Evolutionary conservation across 2,797 vertebrate genomes (phyloP).

Genomic region (Decapterus maruadsi): DNA sequence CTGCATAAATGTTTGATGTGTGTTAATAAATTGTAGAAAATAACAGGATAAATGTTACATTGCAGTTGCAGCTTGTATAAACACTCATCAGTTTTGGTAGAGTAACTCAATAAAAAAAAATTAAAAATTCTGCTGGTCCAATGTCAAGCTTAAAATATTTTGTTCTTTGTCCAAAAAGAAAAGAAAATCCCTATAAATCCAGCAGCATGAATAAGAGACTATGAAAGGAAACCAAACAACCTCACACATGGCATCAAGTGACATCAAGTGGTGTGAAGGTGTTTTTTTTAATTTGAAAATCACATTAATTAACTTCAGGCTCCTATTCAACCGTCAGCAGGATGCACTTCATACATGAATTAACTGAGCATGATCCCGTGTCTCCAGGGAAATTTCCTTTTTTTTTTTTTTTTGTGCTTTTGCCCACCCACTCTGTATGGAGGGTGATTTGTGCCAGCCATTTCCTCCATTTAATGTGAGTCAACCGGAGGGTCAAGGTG

Average conservation of each 20-base stretch:
- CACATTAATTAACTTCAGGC: constrained; percentile 9
- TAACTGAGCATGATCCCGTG: constrained; percentile 45
- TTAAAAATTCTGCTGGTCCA: not conserved
- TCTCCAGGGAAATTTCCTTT: constrained; percentile 46
- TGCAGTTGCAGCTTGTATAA: not conserved
- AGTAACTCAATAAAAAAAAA: not conserved
- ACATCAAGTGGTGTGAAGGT: no score
- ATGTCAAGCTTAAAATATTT: not conserved
- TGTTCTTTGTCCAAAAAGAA: not conserved
- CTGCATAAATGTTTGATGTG: constrained; percentile 7
- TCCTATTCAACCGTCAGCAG: constrained; percentile 16
- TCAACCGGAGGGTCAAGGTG: constrained; percentile 23
- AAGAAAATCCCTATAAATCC: not conserved
- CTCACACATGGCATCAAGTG: no score
- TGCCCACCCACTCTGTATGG: constrained; percentile 12
- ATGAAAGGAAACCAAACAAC: no score
- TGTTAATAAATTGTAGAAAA: not conserved
- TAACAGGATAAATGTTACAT: not conserved
- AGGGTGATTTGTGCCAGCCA: constrained; percentile 35
- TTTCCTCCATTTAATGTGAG: constrained; percentile 43
- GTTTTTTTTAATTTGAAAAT: not conserved
- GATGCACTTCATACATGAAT: constrained; percentile 22
- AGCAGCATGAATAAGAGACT: not conserved
- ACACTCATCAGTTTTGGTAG: not conserved
- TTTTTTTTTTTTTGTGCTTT: constrained; percentile 25